Percentiles rank a stretch among this genome's conserved stretches.
Conservation (phyloP, 92 coral and sea anemone genomes). For the Ricordea florida region DNA sequence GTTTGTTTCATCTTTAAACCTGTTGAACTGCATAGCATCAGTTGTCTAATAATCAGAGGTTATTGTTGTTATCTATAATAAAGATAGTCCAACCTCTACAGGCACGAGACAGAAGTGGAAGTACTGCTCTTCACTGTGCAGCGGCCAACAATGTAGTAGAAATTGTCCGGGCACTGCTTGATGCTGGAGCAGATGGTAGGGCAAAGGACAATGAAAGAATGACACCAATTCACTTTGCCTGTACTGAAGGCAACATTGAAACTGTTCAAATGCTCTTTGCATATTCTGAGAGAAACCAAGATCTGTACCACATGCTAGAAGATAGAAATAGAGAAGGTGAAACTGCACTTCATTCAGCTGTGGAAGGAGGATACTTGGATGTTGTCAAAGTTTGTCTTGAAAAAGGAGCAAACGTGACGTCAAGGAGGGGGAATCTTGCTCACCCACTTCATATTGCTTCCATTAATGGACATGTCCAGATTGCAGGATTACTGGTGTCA, state of each 20-base stretch:
- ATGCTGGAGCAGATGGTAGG: constrained; percentile 65
- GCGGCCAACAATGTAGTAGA: constrained; percentile 57
- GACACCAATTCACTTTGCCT: constrained; percentile 93
- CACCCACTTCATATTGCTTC: constrained; percentile 96
- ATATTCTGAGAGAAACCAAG: constrained; percentile 32
- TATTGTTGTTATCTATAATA: no score
- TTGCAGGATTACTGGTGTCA: constrained; percentile 65
- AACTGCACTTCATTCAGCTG: constrained; percentile 87
- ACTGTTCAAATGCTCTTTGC: constrained; percentile 58
- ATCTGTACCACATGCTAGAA: constrained; percentile 49
- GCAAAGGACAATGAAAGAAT: constrained; percentile 74
- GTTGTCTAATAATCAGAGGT: no score
- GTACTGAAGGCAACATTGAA: constrained; percentile 76
- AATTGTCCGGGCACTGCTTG: constrained; percentile 56
- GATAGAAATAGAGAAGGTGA: constrained; percentile 83
- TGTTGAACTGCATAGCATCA: no score
- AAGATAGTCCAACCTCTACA: constrained; percentile 5
- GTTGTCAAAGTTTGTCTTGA: constrained; percentile 70
- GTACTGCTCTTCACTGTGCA: constrained; percentile 81
- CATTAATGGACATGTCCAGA: constrained; percentile 76
- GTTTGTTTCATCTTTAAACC: no score
- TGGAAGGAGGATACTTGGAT: constrained; percentile 77
- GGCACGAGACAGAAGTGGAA: constrained; percentile 74
- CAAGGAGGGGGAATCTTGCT: constrained; percentile 74
- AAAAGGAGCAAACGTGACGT: constrained; percentile 89